Evolutionary conservation across 2,113 vertebrate genomes (phyloP), one percentile per base, ranked within the genome.

Genomic region (Synchiropus splendidus): DNA sequence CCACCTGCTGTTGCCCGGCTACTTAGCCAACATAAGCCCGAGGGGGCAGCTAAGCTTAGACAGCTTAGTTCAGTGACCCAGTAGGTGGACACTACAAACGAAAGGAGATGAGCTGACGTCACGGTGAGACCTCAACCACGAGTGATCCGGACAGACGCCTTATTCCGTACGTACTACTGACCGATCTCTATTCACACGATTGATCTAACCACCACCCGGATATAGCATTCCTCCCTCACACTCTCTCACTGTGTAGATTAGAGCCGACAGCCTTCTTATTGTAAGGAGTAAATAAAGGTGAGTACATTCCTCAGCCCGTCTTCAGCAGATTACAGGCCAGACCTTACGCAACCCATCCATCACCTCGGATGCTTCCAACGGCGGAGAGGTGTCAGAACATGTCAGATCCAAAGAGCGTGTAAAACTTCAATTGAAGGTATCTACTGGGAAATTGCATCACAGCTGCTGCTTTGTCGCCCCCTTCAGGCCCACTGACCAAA

Each of bases 11-110:
- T 36, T 61, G 17, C 61, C 55, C 74, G 63, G 61, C 64, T 77
- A 54, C 77, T 80, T 80, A 79, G 67, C 64, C 76, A 74, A 62
- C 61, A 64, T 82, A 72, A 82, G 64, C 71, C 54, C 56, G 48
- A 2, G 31, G 55, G 56, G 64, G 51, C 51, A 67, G 67, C 46
- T 79, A 72, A 76, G 74, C 75, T 78, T 62, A 54, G 43, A 67
- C 56, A 73, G 77, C 66, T 79, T 77, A 78, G 55, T 55, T 80
- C 64, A 66, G 64, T 69, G 74, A 77, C 70, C 72, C 67, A 70
- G 48, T 67, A 75, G 47, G 36, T 58, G 53, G 42, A 21, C 55
- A 45, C 39, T 21, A 42, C 34, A 58, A 72, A 70, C 5, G 47
- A 75, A 72, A 72, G 58, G 21, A 8, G 4, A 27, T 27, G 21